These are phyloP conservation scores for Mylabris phalerata DNA, from an alignment of 1,140 invertebrate genomes.

Conservation along the genomic window DNA sequence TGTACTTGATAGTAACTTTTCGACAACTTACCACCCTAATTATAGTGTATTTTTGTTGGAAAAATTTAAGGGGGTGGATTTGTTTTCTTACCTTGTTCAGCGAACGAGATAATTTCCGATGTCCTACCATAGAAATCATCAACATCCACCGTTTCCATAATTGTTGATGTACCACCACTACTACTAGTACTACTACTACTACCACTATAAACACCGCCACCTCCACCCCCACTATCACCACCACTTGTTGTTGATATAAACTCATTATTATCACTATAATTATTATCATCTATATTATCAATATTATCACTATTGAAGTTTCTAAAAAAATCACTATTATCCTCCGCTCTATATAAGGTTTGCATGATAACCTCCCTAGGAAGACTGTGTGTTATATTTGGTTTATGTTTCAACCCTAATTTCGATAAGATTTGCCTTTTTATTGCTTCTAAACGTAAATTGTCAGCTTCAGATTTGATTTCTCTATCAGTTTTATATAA, in stretches of 20 bases:
- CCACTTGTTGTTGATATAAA: too few relatives aligned
- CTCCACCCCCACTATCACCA: too few relatives aligned
- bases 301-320: constrained; percentile 31
- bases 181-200: too few relatives aligned
- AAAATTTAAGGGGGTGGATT: too few relatives aligned
- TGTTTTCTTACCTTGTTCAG: constrained; percentile 60
- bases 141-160: constrained; percentile 40
- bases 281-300: neutral
- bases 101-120: constrained; percentile 75
- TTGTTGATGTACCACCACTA: constrained; percentile 29
- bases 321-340: constrained; percentile 32
- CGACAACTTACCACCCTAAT: too few relatives aligned
- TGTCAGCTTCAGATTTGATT: constrained; percentile 46
- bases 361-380: constrained; percentile 62
- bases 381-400: constrained; percentile 61
- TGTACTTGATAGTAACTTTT: too few relatives aligned
- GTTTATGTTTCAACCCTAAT: constrained; percentile 58
- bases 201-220: too few relatives aligned
- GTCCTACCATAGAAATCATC: constrained; percentile 73
- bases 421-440: constrained; percentile 70
- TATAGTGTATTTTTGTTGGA: too few relatives aligned
- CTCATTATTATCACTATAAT: too few relatives aligned
- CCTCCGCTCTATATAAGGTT: constrained; percentile 59
- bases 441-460: constrained; percentile 63
- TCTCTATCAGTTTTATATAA: constrained; percentile 31